Evolutionary conservation across 2,888 invertebrate genomes (phyloP), one percentile per base, ranked within the genome.

Genomic region (Coenonympha glycerion): DNA sequence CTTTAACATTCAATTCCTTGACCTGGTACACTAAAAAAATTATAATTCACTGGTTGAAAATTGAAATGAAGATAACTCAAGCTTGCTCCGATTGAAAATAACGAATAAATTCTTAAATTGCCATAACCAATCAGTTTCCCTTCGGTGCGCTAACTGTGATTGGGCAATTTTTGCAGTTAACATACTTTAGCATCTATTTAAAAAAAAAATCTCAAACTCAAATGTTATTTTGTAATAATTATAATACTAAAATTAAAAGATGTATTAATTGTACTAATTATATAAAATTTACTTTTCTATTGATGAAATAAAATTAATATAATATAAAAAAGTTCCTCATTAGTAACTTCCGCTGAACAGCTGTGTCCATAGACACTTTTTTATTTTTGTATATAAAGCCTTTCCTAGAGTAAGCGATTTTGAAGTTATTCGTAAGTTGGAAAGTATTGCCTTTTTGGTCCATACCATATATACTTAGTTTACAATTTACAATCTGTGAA

Each of bases 21-120:
- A n/a, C n/a, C n/a, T n/a, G n/a, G n/a, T n/a, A n/a, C n/a, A n/a
- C n/a, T n/a, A n/a, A n/a, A n/a, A n/a, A n/a, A n/a, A n/a, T n/a
- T n/a, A n/a, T n/a, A 21, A 19, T 11, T 30, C 13, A 9, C 30
- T 16, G 22, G 13, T 34, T 28, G 9, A 21, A 19, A 1, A 13
- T 34, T 28, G 9, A 21, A 19, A 1, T 33, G 36, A 18, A 41
- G 11, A n/a, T 16, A 6, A 37, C 37, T 39, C 37, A 22, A 36
- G 44, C 53, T 52, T 47, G 47, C 39, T 19, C 42, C 36, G 39
- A 55, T 59, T 41, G 52, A 59, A 61, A 58, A 33, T 64, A 65
- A 65, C 65, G 62, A 60, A 51, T 47, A 39, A 47, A 50, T 59
- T 55, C 19, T 5, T 39, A 52, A 54, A 46, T 53, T 36, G 19